phyloP scores from a whole-genome alignment of 2,113 vertebrate species.

The Spea bombifrons region DNA sequence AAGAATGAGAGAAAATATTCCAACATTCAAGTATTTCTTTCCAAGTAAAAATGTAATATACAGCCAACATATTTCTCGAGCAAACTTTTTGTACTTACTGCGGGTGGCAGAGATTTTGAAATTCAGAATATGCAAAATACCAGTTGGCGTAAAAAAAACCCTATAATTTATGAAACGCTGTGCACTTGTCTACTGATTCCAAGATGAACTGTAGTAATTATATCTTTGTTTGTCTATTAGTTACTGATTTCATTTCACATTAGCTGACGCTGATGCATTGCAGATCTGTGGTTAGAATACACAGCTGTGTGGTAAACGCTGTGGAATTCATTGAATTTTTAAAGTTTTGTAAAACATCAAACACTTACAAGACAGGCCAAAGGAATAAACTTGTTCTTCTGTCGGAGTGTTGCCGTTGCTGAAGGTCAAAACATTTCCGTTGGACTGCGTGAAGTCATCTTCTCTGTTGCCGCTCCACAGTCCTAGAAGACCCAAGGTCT shows the following conservation, averaged over 20 bases:
- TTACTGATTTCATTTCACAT: constrained; percentile 4
- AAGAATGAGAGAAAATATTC: too few species aligned
- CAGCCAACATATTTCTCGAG: neutral
- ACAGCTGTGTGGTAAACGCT: neutral
- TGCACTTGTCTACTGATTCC: constrained; percentile 5
- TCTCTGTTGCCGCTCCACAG: constrained; percentile 66
- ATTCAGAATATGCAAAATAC: neutral
- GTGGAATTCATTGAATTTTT: neutral
- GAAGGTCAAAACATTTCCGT: constrained; percentile 56
- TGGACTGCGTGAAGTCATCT: constrained; percentile 71
- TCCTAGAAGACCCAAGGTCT: constrained; percentile 73
- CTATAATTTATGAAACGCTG: constrained; percentile 5
- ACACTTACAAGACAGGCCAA: constrained; percentile 75
- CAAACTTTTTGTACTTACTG: neutral
- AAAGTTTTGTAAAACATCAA: too few species aligned
- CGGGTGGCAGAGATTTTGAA: neutral
- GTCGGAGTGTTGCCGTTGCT: constrained; percentile 52
- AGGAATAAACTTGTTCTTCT: constrained; percentile 62
- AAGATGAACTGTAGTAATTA: neutral
- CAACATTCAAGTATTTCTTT: too few species aligned
- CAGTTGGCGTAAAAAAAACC: neutral
- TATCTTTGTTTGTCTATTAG: neutral
- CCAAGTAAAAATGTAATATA: too few species aligned
- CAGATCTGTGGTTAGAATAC: neutral
- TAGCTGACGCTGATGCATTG: neutral